phyloP scores from a whole-genome alignment of 2,888 invertebrate genomes.

The Agrotis puta region DNA sequence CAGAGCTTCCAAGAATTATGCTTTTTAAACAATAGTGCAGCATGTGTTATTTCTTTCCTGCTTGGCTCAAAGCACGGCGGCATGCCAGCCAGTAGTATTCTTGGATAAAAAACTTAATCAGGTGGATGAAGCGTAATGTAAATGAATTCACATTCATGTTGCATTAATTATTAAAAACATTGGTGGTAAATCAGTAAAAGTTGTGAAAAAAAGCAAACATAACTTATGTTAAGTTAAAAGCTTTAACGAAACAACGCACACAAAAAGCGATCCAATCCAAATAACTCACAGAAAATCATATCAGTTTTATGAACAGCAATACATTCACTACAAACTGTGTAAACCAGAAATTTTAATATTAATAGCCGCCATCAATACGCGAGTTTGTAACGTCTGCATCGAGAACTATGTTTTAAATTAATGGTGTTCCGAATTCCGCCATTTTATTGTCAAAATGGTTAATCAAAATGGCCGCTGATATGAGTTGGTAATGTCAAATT shows the following conservation, averaged over 20 bases:
- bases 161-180: too few relatives aligned
- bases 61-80: background rate
- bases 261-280: slow-evolving; percentile 19
- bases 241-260: slow-evolving; percentile 5
- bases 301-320: slow-evolving; percentile 48
- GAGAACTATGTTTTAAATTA: slow-evolving; percentile 55
- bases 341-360: slow-evolving; percentile 62
- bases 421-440: slow-evolving; percentile 47
- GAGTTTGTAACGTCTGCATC: slow-evolving; percentile 41
- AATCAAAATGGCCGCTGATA: slow-evolving; percentile 33
- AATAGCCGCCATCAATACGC: slow-evolving; percentile 55
- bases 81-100: background rate
- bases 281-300: slow-evolving; percentile 33
- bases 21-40: background rate
- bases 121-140: too few relatives aligned
- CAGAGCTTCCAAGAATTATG: too few relatives aligned
- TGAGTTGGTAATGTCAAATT: slow-evolving; percentile 39
- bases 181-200: too few relatives aligned
- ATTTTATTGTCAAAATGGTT: slow-evolving; percentile 30
- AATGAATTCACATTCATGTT: too few relatives aligned
- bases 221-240: background rate
- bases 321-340: slow-evolving; percentile 23
- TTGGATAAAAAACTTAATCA: background rate
- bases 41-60: background rate
- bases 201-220: background rate